Evolutionary conservation across 1,140 invertebrate species (phyloP), one percentile per base, ranked within the genome.

Genomic region (Ladona fulva): DNA sequence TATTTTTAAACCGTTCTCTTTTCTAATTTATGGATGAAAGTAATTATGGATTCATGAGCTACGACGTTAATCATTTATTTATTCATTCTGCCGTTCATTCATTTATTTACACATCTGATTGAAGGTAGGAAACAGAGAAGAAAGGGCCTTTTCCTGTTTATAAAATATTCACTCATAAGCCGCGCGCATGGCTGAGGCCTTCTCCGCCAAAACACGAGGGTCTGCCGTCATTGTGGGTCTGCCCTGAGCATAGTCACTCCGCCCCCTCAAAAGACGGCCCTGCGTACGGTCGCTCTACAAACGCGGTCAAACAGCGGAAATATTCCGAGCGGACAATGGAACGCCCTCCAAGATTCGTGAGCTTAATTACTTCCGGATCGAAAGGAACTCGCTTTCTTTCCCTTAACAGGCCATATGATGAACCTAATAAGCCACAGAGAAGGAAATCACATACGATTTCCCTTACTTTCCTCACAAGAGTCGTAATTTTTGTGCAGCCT

Each of bases 71-170:
- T 66, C 52, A 66, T 66, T 66, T 66, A 66, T 66, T 66, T 66
- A 66, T 66, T 66, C 52, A 66, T 66, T 66, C n/a, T 66, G 52
- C 3, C 52, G 52, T 66, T 66, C 52, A 66, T 66, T 66, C 52
- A 66, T 66, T 66, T 66, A 66, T 66, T 66, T 66, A 66, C 52
- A 66, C 52, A 66, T 66, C 52, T 66, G 52, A 66, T 66, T 66
- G 52, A 66, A 66, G 52, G 44, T 52, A 52, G 44, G 52, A 66
- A 66, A 66, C 52, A 66, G 16, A 66, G 52, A 66, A 66, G 52
- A 66, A 66, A 66, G 52, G 52, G 16, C 52, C 52, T 66, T 66
- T 52, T 66, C 52, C 52, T 66, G 3, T 66, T 66, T 66, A 66
- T 66, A 66, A 66, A 66, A 66, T 66, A 66, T 66, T 66, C 52